phyloP scores from a whole-genome alignment of 2,888 invertebrate genomes.

The Apodemia mormo region DNA sequence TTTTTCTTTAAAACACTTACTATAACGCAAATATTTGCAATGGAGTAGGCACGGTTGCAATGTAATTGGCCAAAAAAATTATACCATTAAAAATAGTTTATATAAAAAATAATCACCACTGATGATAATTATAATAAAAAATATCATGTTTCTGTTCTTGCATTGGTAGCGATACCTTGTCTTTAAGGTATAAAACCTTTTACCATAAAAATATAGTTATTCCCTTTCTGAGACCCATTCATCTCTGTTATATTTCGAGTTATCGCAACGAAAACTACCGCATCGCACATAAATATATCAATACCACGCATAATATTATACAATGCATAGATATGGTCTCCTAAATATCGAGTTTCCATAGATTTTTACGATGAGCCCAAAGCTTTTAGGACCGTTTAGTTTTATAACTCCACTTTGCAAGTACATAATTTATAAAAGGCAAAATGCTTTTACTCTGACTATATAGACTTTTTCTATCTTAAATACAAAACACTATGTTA shows the following conservation, averaged over 20 bases:
- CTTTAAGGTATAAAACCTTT: neutral
- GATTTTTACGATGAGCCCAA: conserved; percentile 11
- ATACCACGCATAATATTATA: neutral
- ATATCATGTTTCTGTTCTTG: too few species aligned
- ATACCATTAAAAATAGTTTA: too few species aligned
- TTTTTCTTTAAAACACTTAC: too few species aligned
- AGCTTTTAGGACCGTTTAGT: conserved; percentile 6
- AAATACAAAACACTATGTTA: too few species aligned
- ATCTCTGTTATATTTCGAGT: neutral
- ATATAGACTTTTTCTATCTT: too few species aligned
- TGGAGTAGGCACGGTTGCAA: too few species aligned
- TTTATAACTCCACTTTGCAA: conserved; percentile 3
- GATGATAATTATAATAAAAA: too few species aligned
- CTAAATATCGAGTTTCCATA: conserved; percentile 12
- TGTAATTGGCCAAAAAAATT: too few species aligned
- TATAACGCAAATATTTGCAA: too few species aligned
- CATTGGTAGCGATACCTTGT: too few species aligned
- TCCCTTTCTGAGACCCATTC: neutral
- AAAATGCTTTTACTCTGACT: neutral
- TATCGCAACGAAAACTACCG: neutral
- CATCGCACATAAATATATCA: neutral
- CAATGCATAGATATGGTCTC: conserved; percentile 6
- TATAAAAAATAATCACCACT: too few species aligned
- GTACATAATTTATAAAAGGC: neutral
- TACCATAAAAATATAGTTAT: neutral